A percentile compares a stretch with the other conserved stretches of the same genome.
Conservation (phyloP, 2,888 invertebrate genomes). For the Eristalis intricaria region DNA sequence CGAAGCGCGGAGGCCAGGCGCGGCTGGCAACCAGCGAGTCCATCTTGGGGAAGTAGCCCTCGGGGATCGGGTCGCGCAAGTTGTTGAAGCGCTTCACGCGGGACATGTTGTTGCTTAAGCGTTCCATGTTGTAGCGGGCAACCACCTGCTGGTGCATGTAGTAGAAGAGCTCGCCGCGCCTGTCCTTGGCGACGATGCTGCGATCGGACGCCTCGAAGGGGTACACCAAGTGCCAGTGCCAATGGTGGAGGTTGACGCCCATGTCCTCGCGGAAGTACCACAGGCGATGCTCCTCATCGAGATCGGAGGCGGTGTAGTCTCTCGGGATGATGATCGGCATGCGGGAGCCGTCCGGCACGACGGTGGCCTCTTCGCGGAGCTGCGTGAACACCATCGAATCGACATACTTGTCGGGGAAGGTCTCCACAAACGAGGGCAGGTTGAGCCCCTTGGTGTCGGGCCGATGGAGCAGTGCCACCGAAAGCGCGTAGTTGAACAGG, state of each 20-base stretch:
- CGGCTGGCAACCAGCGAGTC: conserved; percentile 88
- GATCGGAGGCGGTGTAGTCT: conserved; percentile 87
- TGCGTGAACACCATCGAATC: conserved; percentile 83
- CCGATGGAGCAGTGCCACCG: conserved; percentile 87
- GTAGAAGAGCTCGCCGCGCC: conserved; percentile 88
- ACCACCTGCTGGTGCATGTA: conserved; percentile 87
- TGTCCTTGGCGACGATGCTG: conserved; percentile 83
- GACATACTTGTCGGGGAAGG: conserved; percentile 85
- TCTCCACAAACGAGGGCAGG: conserved; percentile 84
- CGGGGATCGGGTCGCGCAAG: conserved; percentile 85
- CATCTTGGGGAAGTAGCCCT: conserved; percentile 91
- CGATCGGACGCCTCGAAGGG: conserved; percentile 85
- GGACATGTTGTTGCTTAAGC: conserved; percentile 86
- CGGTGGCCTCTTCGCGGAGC: conserved; percentile 83
- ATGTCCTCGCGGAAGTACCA: conserved; percentile 84
- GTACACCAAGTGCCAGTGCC: conserved; percentile 84
- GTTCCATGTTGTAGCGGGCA: conserved; percentile 87
- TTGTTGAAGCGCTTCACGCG: conserved; percentile 85
- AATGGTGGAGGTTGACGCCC: conserved; percentile 81
- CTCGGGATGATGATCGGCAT: conserved; percentile 83
- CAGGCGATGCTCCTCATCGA: conserved; percentile 89
- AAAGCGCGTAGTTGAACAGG: conserved; percentile 88
- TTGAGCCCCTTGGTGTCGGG: conserved; percentile 83
- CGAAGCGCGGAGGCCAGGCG: conserved; percentile 86
- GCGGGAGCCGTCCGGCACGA: conserved; percentile 84